phyloP scores from a whole-genome alignment of 2,888 invertebrate genomes.

The Nomada fabriciana region DNA sequence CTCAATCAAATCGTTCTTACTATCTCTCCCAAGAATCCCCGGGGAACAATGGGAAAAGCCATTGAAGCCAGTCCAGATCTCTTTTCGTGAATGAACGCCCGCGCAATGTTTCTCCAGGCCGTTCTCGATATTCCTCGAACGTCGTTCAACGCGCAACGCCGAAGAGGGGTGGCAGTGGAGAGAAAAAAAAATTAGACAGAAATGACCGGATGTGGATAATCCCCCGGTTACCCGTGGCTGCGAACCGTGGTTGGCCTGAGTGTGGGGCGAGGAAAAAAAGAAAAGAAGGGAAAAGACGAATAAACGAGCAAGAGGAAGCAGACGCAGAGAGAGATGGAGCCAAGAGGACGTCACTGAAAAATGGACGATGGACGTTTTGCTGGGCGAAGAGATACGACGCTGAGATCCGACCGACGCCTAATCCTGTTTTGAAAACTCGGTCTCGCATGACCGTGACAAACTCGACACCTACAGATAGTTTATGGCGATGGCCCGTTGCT shows the following conservation, averaged over 20 bases:
- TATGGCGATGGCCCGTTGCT: slow-evolving; percentile 67
- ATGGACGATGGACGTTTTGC: slow-evolving; percentile 77
- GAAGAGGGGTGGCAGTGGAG: not conserved
- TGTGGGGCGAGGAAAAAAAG: slow-evolving; percentile 25
- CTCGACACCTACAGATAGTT: slow-evolving; percentile 78
- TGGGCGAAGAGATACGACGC: slow-evolving; percentile 51
- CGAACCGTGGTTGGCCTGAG: slow-evolving; percentile 45
- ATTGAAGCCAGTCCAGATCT: slow-evolving; percentile 61
- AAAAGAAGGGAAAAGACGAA: slow-evolving; percentile 53
- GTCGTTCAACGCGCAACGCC: slow-evolving; percentile 24
- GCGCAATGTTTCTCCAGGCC: slow-evolving; percentile 68
- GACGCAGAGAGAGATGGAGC: slow-evolving; percentile 45
- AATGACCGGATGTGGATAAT: slow-evolving; percentile 84
- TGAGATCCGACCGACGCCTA: slow-evolving; percentile 74
- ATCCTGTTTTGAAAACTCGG: slow-evolving; percentile 82
- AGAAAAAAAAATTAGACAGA: slow-evolving; percentile 76
- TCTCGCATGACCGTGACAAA: slow-evolving; percentile 80
- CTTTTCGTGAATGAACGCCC: slow-evolving; percentile 53
- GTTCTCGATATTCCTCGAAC: slow-evolving; percentile 75
- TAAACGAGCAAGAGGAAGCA: slow-evolving; percentile 7
- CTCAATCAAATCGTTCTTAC: slow-evolving; percentile 67
- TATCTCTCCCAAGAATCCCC: slow-evolving; percentile 45
- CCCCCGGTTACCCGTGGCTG: slow-evolving; percentile 63
- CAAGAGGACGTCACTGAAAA: slow-evolving; percentile 72
- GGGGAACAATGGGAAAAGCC: slow-evolving; percentile 71